Base-by-base conservation (phyloP, 1,140 invertebrate genomes). In the Bombus confusus region DNA sequence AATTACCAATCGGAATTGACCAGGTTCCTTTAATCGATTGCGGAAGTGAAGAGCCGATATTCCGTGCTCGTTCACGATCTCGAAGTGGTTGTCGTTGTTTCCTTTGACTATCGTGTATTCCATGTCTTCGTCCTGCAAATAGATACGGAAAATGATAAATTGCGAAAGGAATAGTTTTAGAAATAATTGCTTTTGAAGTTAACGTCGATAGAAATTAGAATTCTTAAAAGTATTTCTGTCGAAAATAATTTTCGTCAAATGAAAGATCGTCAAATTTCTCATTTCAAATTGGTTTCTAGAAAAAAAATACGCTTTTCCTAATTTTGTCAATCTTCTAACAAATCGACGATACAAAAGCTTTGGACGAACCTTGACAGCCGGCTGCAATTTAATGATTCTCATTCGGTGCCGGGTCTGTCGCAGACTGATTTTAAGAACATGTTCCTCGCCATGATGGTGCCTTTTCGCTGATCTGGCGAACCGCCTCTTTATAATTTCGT, bases 11-110 rank as follows among this genome's bases (percentile, higher is more conserved):
- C 96, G 92, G 92, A 96, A 97, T 8, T 95, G 93, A 5, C 94
- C 95, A 2, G 96, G 95, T 76, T 94, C 91, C 88, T 96, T 96
- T 4, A 97, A 91, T 74, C 96, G 95, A 80, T 94, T 94, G 47
- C 94, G 95, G 94, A 97, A 97, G 90, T 97, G 96, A 8, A 97
- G 91, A 4, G 96, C 95, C 95, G 96, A 97, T 4, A 97, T 94
- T 28, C 96, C 97, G 81, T 96, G 95, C 74, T 96, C 96, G 79
- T 96, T 95, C n/a, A 96, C 93, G 87, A 98, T 95, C 85, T 97
- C 96, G 91, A 98, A 97, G 41, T 96, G 94, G n/a, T 95, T 95
- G 3, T 95, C 93, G 78, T 97, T 96, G 92, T 97, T 97, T 66
- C 97, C 97, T 73, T 95, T 95, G 0, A 95, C 94, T 62, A 98